phyloP scores from a whole-genome alignment of 2,113 vertebrate species.

The Scatophagus argus region DNA sequence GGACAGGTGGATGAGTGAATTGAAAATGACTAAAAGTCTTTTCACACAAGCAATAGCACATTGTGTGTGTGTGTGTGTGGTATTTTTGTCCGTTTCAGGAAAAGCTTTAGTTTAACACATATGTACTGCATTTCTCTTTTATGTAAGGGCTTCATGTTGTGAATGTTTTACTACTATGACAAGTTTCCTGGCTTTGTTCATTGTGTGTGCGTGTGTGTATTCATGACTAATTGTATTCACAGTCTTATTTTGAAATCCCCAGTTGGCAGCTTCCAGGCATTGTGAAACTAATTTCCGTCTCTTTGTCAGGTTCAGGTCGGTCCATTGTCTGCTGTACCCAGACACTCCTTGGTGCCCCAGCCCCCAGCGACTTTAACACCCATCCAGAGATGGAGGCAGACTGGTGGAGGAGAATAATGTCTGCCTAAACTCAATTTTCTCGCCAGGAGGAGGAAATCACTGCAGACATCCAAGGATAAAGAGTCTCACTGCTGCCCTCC shows the following conservation, averaged over 20 bases:
- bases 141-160: slow-evolving; percentile 37
- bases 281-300: slow-evolving; percentile 65
- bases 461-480: slow-evolving; percentile 9
- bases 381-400: slow-evolving; percentile 51
- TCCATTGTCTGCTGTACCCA: slow-evolving; percentile 94
- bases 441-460: neutral
- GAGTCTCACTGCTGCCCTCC: neutral
- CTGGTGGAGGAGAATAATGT: slow-evolving; percentile 65
- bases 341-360: slow-evolving; percentile 93
- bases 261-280: slow-evolving; percentile 68
- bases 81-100: neutral
- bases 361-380: slow-evolving; percentile 81
- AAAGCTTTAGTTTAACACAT: slow-evolving; percentile 14
- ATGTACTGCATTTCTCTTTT: slow-evolving; percentile 34
- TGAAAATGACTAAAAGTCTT: neutral
- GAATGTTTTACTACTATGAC: slow-evolving; percentile 56
- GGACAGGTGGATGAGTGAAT: neutral
- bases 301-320: slow-evolving; percentile 89
- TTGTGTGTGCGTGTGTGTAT: slow-evolving; percentile 17
- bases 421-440: neutral
- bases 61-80: neutral
- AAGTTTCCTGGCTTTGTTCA: slow-evolving; percentile 73
- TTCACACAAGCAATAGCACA: neutral
- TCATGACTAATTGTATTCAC: slow-evolving; percentile 35
- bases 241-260: slow-evolving; percentile 69